Conservation (phyloP, 2,797 vertebrate species). For the Microctenopoma steveboyesi region DNA sequence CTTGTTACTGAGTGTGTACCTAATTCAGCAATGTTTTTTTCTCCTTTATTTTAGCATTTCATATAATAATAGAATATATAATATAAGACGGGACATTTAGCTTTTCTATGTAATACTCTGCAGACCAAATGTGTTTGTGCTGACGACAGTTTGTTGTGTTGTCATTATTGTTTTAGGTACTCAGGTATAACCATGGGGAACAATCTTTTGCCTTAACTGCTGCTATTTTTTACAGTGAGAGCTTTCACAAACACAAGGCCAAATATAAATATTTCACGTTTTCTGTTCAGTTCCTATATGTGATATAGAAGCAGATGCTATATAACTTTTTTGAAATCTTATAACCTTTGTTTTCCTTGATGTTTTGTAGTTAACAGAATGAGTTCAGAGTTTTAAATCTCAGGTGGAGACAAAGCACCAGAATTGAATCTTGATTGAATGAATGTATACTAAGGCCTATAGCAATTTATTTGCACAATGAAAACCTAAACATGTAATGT, state of each 20-base stretch:
- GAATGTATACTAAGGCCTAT: slow-evolving; percentile 49
- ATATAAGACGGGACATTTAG: slow-evolving; percentile 32
- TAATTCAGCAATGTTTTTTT: slow-evolving; percentile 22
- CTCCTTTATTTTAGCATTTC: slow-evolving; percentile 36
- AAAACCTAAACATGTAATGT: slow-evolving; percentile 59
- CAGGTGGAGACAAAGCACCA: slow-evolving; percentile 47
- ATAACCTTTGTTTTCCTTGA: slow-evolving; percentile 38
- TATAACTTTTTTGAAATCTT: slow-evolving; percentile 32
- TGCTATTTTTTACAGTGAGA: slow-evolving; percentile 69
- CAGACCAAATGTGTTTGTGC: slow-evolving; percentile 65
- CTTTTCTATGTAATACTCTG: slow-evolving; percentile 39
- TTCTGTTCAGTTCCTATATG: slow-evolving; percentile 20
- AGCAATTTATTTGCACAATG: slow-evolving; percentile 53
- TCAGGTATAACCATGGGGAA: slow-evolving; percentile 78
- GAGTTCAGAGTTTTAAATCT: slow-evolving; percentile 53
- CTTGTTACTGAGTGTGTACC: slow-evolving; percentile 28
- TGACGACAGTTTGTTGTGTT: slow-evolving; percentile 52
- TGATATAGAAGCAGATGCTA: slow-evolving; percentile 25
- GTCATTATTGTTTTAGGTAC: slow-evolving; percentile 65
- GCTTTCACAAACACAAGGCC: slow-evolving; percentile 65
- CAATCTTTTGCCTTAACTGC: slow-evolving; percentile 79
- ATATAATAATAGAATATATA: slow-evolving; percentile 10
- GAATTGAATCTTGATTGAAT: slow-evolving; percentile 42
- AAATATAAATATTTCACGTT: slow-evolving; percentile 62
- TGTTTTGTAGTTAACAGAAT: slow-evolving; percentile 44